Evolutionary conservation across 1,140 invertebrate genomes (phyloP).

Genomic region (Solenopsis invicta): DNA sequence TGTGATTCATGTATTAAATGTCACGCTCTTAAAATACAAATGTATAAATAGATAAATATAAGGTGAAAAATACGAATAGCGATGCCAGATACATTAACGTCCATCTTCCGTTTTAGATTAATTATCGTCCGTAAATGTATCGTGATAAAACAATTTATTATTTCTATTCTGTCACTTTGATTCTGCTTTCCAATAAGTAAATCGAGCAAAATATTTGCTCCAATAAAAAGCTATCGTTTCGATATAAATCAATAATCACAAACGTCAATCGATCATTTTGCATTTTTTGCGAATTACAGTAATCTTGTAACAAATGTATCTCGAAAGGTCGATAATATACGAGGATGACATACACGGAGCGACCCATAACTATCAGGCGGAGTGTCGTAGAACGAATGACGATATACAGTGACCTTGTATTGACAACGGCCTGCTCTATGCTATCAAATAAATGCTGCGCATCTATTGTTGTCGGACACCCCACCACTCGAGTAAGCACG

Average conservation of each 20-base stretch:
- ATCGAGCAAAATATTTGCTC: not conserved
- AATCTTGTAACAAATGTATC: not conserved
- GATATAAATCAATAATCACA: not conserved
- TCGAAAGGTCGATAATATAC: not conserved
- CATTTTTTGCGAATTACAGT: not conserved
- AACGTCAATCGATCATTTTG: not conserved
- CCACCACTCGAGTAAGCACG: not conserved
- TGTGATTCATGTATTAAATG: not conserved
- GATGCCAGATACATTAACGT: not conserved
- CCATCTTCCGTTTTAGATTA: not conserved
- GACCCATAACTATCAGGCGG: not conserved
- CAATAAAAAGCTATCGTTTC: not conserved
- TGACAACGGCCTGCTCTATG: not conserved
- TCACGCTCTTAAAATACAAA: not conserved
- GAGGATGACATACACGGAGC: not conserved
- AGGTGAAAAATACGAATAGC: not conserved
- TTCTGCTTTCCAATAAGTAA: not conserved
- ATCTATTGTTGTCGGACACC: not conserved
- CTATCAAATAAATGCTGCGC: not conserved
- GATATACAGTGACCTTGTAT: not conserved
- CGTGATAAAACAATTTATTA: slow-evolving; percentile 2
- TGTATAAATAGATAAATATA: not conserved
- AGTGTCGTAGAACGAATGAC: not conserved
- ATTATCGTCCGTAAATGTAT: not conserved
- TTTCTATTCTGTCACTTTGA: not conserved